Base-by-base conservation (phyloP, 2,797 vertebrate species). In the Alauda arvensis region DNA sequence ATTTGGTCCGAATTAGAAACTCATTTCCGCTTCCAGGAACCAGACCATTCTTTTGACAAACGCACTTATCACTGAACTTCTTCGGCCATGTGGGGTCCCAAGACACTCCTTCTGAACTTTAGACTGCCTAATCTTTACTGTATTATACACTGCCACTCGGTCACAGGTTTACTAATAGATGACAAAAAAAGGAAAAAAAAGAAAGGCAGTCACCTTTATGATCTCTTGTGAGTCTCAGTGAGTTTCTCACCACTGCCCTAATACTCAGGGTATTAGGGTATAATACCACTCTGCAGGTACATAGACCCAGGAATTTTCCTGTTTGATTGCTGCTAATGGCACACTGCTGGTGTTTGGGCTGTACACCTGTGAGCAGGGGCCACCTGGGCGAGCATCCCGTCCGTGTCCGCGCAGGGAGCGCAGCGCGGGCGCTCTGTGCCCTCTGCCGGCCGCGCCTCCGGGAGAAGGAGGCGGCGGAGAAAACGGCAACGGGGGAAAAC, bases 1-100 rank as follows among this genome's bases (percentile, higher is more conserved):
- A 77, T 83, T 90, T 93, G 82, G 72, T 87, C 79, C 81, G 66
- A 89, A 80, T 93, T 69, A 89, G 63, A 77, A 87, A 66, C 67
- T 81, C 52, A 40, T 85, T 83, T 85, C 70, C 29, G 14, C 60
- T 78, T 69, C 55, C 34, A 78, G 70, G 43, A 75, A 85, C 46
- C 45, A 80, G 60, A 60, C 14, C n/a, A 53, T 85, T 68, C 63
- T 75, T 78, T 72, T 76, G 40, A 92, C 31, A 66, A 83, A 71
- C 20, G 26, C 31, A 31, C 51, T 57, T 29, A 57, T 37, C 55
- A 9, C 63, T 55, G 52, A 78, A 72, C 21, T 60, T 70, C 21
- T 81, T 53, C 37, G 53, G 61, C 48, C 76, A 48, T 34, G 65
- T 33, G 62, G 46, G 34, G 51, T 81, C 59, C 42, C 42, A 40